A percentile compares a stretch with the other conserved stretches of the same genome.
These are phyloP conservation scores for Dreissena polymorpha DNA, from an alignment of 1,140 invertebrate species.

Conservation along the genomic window DNA sequence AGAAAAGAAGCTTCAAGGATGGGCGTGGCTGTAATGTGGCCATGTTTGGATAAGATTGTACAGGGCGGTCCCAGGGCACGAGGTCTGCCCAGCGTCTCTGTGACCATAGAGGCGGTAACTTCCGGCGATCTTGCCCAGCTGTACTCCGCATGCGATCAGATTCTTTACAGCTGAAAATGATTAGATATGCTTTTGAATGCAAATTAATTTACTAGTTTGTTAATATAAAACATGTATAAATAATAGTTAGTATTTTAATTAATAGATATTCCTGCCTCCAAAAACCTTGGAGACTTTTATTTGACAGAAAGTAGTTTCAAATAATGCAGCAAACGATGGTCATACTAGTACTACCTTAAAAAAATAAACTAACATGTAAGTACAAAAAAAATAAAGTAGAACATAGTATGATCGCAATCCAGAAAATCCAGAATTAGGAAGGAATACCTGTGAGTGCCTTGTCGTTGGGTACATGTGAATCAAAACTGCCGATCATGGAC, in stretches of 20 bases:
- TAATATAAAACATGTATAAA: too few relatives aligned
- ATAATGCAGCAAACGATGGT: too few relatives aligned
- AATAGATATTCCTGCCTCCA: too few relatives aligned
- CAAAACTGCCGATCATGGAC: slow-evolving; percentile 83
- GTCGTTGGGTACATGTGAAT: slow-evolving; percentile 58
- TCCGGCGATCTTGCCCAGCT: slow-evolving; percentile 50
- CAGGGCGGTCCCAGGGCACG: slow-evolving; percentile 72
- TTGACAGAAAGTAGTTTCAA: too few relatives aligned
- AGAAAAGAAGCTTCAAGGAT: slow-evolving; percentile 18
- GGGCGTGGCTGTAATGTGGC: slow-evolving; percentile 76
- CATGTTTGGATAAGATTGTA: slow-evolving; percentile 81
- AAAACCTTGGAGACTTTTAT: too few relatives aligned
- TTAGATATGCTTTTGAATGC: neutral
- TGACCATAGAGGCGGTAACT: slow-evolving; percentile 66
- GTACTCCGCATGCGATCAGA: slow-evolving; percentile 65
- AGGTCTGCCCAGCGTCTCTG: slow-evolving; percentile 58
- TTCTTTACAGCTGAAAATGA: slow-evolving; percentile 56
- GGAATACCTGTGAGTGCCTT: slow-evolving; percentile 53
- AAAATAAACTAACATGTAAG: too few relatives aligned
- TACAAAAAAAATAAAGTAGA: too few relatives aligned
- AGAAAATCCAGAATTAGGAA: neutral
- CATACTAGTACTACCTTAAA: too few relatives aligned
- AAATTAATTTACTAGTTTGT: too few relatives aligned
- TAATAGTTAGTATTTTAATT: too few relatives aligned
- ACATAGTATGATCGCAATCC: too few relatives aligned